Conservation (phyloP, 2,113 vertebrate genomes). For the Tragelaphus scriptus region DNA sequence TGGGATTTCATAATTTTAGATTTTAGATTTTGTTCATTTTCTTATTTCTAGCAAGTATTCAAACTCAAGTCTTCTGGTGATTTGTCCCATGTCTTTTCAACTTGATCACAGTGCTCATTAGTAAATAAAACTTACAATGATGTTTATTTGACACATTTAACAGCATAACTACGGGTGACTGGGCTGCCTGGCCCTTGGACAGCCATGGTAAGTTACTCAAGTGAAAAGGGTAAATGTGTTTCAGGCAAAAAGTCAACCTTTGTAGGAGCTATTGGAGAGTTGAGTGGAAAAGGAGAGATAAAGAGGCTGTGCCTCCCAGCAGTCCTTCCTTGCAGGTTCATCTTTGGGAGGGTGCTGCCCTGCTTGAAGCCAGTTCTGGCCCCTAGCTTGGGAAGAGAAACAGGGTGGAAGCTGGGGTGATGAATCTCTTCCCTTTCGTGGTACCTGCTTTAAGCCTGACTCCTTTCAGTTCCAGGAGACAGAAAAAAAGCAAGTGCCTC, state of each 20-base stretch:
- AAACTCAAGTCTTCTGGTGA: not conserved
- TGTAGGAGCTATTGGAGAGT: not conserved
- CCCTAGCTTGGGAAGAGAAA: not conserved
- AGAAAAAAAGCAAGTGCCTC: not conserved
- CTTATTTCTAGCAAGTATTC: not conserved
- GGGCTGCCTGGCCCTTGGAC: not conserved
- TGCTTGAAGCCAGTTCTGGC: not conserved
- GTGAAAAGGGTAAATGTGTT: not conserved
- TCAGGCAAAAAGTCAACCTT: not conserved
- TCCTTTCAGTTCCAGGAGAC: not conserved
- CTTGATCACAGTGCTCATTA: not conserved
- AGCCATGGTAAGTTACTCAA: not conserved
- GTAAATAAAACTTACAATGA: not conserved
- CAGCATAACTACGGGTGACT: not conserved
- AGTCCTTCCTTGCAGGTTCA: not conserved
- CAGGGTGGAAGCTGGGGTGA: not conserved
- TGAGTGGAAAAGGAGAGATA: not conserved
- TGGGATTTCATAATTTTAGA: not conserved
- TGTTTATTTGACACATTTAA: constrained; percentile 24
- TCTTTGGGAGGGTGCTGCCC: not conserved
- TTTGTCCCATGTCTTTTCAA: not conserved
- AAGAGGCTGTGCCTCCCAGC: not conserved
- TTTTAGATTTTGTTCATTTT: not conserved
- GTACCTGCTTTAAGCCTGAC: not conserved
- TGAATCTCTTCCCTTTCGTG: not conserved